Base-by-base conservation (phyloP, 2,113 vertebrate species). In the Nymphicus hollandicus region DNA sequence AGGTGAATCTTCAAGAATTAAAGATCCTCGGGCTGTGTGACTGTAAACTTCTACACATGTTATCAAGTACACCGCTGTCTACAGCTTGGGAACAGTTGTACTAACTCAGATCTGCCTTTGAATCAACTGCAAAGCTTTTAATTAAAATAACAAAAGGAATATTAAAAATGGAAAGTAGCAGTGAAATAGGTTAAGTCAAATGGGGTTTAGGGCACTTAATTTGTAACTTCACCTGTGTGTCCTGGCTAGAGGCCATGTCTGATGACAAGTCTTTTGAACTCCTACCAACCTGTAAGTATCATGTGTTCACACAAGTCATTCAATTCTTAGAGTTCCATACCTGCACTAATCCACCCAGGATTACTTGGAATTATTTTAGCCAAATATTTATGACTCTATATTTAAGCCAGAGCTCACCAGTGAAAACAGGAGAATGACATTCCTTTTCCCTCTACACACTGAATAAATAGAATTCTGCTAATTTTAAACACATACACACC, bases 341-440 rank as follows among this genome's bases (percentile, higher is more conserved):
- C 78, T 95, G 83, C 50, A 37, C 60, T 96, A 94, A 94, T 81
- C 88, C 65, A 74, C 37, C 44, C 56, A 46, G 81, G 84, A 92
- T 92, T 92, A 87, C 55, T 81, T 81, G 47, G 61, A 81, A 71
- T 93, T 91, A 89, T 93, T 92, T 92, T 95, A 95, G 93, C 69
- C 78, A 95, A 93, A 92, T 93, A 93, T 95, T 92, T 97, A 91
- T 92, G 72, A 86, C 80, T 95, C 28, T 94, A 37, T 91, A 88
- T 93, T 83, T 94, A 86, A 91, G 49, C 76, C 82, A 70, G 83
- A 73, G 64, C 92, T 95, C 28, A 84, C 17, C 55, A 81, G 69
- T 78, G 83, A 76, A 84, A 89, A 91, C 0, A 6, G 55, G 41
- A 55, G 70, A 89, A 91, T 5, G n/a, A 60, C 73, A 74, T 81